Evolutionary conservation across 2,113 vertebrate species (phyloP).

Genomic region (Ursus arctos): DNA sequence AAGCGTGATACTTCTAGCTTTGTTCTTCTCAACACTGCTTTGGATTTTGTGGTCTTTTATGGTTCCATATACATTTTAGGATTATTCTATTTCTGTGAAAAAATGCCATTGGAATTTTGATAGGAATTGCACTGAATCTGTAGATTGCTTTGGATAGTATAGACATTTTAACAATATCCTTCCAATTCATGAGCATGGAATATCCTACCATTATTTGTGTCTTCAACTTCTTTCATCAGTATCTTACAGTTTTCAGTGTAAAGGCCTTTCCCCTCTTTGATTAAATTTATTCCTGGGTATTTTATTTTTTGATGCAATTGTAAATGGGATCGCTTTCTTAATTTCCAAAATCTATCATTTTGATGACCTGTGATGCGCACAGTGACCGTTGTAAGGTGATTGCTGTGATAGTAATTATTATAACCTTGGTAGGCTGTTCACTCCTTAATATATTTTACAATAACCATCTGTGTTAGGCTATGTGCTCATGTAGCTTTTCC

Average conservation of each 20-base stretch:
- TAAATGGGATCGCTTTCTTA: background rate
- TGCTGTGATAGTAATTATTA: background rate
- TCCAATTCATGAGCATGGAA: background rate
- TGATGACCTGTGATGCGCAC: background rate
- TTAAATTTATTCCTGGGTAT: slow-evolving; percentile 19
- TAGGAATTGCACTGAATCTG: background rate
- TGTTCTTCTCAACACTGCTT: background rate
- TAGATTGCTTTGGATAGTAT: background rate
- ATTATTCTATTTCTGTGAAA: background rate
- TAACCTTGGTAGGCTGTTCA: background rate
- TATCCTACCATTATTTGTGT: background rate
- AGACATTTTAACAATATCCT: background rate
- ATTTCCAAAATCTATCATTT: slow-evolving; percentile 48
- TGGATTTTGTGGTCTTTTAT: background rate
- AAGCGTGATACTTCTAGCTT: background rate
- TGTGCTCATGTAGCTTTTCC: background rate
- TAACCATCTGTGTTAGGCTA: background rate
- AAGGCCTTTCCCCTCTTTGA: background rate
- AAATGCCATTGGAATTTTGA: background rate
- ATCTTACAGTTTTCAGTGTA: background rate
- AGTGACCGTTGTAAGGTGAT: background rate
- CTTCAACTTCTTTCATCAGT: background rate
- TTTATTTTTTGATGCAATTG: slow-evolving; percentile 5
- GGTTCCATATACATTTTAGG: slow-evolving; percentile 2
- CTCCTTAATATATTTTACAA: background rate